Conservation (phyloP, 2,888 invertebrate genomes). For the Biston stratarius region DNA sequence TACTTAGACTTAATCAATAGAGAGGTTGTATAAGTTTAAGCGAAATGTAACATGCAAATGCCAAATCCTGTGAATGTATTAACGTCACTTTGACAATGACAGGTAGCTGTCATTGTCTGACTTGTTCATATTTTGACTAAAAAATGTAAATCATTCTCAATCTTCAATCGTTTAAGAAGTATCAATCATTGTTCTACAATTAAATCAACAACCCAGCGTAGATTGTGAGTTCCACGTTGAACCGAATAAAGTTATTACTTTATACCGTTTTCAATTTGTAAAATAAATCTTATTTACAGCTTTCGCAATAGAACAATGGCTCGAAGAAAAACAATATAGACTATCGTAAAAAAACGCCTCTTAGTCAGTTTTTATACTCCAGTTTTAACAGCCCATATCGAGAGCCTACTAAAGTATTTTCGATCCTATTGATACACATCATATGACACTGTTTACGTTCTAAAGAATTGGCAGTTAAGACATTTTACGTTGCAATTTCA, state of each 20-base stretch:
- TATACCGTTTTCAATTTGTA: constrained; percentile 22
- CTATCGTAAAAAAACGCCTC: constrained; percentile 28
- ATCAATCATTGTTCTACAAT: too few relatives aligned
- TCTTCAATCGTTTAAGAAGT: too few relatives aligned
- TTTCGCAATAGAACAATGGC: constrained; percentile 33
- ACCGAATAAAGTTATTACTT: constrained; percentile 5
- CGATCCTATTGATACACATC: constrained; percentile 12
- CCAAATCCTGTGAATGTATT: too few relatives aligned
- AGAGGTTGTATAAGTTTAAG: too few relatives aligned
- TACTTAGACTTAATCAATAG: too few relatives aligned
- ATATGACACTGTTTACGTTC: constrained; percentile 15
- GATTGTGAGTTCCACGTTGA: not conserved
- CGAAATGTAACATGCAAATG: too few relatives aligned
- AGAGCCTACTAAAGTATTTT: constrained; percentile 4
- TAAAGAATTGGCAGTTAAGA: constrained; percentile 18
- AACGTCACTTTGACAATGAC: too few relatives aligned
- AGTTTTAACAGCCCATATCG: constrained; percentile 12
- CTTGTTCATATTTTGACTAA: too few relatives aligned
- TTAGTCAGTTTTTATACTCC: constrained; percentile 18
- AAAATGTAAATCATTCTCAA: too few relatives aligned
- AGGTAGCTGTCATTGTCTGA: too few relatives aligned
- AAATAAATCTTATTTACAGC: constrained; percentile 37
- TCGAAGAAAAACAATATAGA: constrained; percentile 28
- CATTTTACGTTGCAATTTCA: constrained; percentile 11
- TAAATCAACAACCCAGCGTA: too few relatives aligned